These are phyloP conservation scores for Sinocyclocheilus rhinocerous DNA, from an alignment of 2,113 vertebrate species.

Conservation along the genomic window DNA sequence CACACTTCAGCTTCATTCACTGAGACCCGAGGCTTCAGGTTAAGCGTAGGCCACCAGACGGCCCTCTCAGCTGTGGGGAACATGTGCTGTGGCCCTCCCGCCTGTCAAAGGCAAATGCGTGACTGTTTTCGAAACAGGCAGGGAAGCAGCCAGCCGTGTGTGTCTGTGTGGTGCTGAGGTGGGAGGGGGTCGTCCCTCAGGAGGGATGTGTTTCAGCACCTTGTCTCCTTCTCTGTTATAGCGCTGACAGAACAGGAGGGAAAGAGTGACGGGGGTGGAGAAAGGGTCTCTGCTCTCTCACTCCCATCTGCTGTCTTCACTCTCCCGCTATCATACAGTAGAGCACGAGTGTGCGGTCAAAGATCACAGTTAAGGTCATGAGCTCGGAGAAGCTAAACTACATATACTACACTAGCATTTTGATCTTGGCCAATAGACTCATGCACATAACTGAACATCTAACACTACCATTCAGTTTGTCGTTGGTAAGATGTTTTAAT, in stretches of 20 bases:
- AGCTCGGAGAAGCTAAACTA: neutral
- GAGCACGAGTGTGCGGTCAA: conserved; percentile 14
- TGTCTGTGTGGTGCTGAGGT: conserved; percentile 40
- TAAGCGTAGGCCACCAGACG: neutral
- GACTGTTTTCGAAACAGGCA: conserved; percentile 29
- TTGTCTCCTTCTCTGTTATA: conserved; percentile 69
- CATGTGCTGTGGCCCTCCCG: conserved; percentile 24
- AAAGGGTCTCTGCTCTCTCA: conserved; percentile 41
- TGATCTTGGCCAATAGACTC: neutral
- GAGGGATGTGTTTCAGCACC: conserved; percentile 71
- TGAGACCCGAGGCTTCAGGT: neutral
- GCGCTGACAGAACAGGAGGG: conserved; percentile 69
- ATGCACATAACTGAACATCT: neutral
- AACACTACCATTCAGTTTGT: neutral
- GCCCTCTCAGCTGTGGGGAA: conserved; percentile 4
- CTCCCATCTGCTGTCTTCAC: conserved; percentile 47
- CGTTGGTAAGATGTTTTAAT: neutral
- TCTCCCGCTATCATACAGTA: conserved; percentile 43
- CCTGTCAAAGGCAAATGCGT: conserved; percentile 16
- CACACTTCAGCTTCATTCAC: neutral
- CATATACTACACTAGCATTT: conserved; percentile 25
- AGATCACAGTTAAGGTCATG: conserved; percentile 11
- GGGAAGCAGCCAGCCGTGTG: conserved; percentile 40
- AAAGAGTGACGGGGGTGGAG: conserved; percentile 45
- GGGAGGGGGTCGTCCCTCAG: conserved; percentile 57